Base-by-base conservation (phyloP, 2,888 invertebrate species). In the Dasysyrphus albostriatus region DNA sequence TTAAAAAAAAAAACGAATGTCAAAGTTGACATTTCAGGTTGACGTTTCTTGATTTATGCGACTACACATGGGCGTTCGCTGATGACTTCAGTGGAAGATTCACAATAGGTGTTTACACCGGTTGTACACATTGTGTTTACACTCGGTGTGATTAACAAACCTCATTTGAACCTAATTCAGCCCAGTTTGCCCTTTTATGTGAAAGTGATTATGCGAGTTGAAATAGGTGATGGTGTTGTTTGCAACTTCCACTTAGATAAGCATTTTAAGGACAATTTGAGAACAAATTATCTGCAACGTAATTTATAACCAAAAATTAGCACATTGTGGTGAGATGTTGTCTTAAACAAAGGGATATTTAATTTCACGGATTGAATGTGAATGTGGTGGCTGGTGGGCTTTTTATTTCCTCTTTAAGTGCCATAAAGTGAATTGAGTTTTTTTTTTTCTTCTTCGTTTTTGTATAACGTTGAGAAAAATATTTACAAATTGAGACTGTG, bases 261-360 rank as follows among this genome's bases (percentile, higher is more conserved):
- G 1, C 9, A 59, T 39, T 32, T 65, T 32, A 47, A 32, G 16
- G 47, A 32, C 12, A 19, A 44, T 37, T 59, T 59, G 16, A 59
- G 12, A 37, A 6, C 19, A 59, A 59, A 59, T 59, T 37, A 37
- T 37, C 37, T 59, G 59, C 19, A 12, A 2, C 2, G 16, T 19
- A 59, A 59, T 59, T 37, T 59, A 19, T 37, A 37, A 59, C 37
- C 37, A 59, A 2, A n/a, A 59, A 59, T 9, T 9, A 34, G 5
- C 7, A 56, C n/a, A 59, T 37, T 59, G 16, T 19, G 16, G 59
- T 16, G 19, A 37, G 34, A 34, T 47, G 9, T 16, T 47, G 19
- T 49, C 8, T 16, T 12, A 44, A n/a, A 49, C 9, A 19, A 59
- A 34, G 4, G 5, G 34, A 58, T 16, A 2, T 54, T 24, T 6